These are phyloP conservation scores for Melanotus villosus DNA, from an alignment of 2,888 invertebrate species.

Conservation along the genomic window DNA sequence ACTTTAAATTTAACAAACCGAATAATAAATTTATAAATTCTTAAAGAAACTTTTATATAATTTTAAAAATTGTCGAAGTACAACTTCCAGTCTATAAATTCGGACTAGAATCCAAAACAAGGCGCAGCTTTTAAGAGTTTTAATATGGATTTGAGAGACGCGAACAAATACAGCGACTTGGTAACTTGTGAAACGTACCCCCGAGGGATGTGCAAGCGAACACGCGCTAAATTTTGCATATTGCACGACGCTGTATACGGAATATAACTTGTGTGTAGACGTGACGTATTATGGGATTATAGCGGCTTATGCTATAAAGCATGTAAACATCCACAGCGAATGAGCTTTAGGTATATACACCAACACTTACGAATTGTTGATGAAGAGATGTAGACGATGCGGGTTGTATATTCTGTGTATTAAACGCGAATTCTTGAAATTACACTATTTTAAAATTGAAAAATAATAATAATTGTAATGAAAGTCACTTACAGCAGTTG, in stretches of 20 bases:
- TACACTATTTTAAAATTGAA: no score
- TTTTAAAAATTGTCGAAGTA: no score
- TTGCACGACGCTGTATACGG: constrained; percentile 26
- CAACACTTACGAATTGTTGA: not conserved
- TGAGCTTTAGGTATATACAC: constrained; percentile 22
- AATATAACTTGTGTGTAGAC: constrained; percentile 32
- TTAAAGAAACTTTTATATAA: no score
- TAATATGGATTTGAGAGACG: constrained; percentile 13
- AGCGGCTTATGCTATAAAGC: constrained; percentile 33
- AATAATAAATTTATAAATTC: no score
- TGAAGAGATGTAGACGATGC: not conserved
- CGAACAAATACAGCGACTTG: constrained; percentile 23
- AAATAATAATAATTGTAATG: no score
- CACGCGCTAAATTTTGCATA: constrained; percentile 36
- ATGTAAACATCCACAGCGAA: constrained; percentile 30
- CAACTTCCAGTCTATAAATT: no score
- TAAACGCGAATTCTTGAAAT: no score
- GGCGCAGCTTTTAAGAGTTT: not conserved
- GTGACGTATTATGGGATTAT: constrained; percentile 36
- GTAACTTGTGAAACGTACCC: constrained; percentile 32
- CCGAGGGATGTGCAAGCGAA: constrained; percentile 23
- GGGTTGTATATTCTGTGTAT: not conserved
- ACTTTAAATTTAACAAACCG: no score
- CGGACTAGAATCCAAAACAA: no score
- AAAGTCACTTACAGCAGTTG: no score